Evolutionary conservation across 2,888 invertebrate species (phyloP), one percentile per base, ranked within the genome.

Genomic region (Acronicta aceris): DNA sequence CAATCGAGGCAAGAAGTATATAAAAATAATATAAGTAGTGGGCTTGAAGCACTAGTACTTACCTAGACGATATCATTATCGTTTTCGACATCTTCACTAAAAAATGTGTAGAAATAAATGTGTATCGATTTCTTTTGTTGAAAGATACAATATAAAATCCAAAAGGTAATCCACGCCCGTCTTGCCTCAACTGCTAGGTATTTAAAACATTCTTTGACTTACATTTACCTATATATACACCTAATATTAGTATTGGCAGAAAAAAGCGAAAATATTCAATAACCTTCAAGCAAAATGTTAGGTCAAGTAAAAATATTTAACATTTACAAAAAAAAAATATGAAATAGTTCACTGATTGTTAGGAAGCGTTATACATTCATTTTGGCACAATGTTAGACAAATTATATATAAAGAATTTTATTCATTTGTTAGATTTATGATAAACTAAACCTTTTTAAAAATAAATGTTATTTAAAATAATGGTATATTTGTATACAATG

Each of bases 161-260:
- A 33, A 30, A 27, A 30, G 30, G 30, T 13, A 36, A n/a, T n/a
- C 1, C 7, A 6, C 38, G n/a, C 60, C 74, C 57, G 56, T 76
- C 88, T 93, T 94, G 93, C 93, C 93, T 88, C 79, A 60, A 76
- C 83, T 88, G 93, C 93, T 93, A 94, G 92, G 93, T 87, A 78
- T 84, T 61, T 56, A 70, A 79, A 74, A 77, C 79, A 65, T 70
- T 78, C 71, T 55, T 74, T 55, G 61, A 67, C 71, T 75, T 75
- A 78, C 72, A 82, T 77, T 79, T 81, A 85, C 77, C 77, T 78
- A 78, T 78, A 78, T 78, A 38, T 78, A 78, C 78, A 79, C 64
- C 78, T 82, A 83, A 72, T 70, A 78, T 66, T 74, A 78, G 65
- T 75, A 55, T 65, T 67, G 65, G 61, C 67, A 60, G 59, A 62